Evolutionary conservation across 1,140 invertebrate species (phyloP).

Genomic region (Drosophila repleta): DNA sequence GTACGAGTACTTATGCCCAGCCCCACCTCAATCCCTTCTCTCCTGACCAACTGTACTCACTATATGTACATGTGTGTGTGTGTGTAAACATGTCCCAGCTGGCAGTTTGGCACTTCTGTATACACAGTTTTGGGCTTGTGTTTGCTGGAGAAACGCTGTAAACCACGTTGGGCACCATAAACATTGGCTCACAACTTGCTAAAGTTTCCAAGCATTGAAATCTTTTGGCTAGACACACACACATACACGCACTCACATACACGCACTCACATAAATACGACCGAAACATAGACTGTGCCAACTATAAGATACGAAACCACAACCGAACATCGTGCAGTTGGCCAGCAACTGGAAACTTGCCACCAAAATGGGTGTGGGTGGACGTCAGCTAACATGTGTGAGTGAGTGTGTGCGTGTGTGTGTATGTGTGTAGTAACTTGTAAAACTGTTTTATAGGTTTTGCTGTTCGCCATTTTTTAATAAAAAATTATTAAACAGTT

Average conservation of each 20-base stretch:
- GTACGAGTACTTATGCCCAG: constrained; percentile 20
- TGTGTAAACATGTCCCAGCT: constrained; percentile 45
- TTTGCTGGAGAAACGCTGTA: constrained; percentile 41
- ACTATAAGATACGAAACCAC: constrained; percentile 55
- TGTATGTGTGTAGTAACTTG: constrained; percentile 59
- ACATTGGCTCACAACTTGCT: constrained; percentile 70
- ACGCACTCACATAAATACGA: constrained; percentile 8
- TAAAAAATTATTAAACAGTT: constrained; percentile 79
- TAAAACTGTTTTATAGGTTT: constrained; percentile 40
- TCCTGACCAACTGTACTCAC: background rate
- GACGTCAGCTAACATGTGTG: background rate
- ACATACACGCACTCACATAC: constrained; percentile 28
- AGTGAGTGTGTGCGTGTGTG: background rate
- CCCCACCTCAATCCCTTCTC: background rate
- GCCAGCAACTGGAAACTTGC: constrained; percentile 44
- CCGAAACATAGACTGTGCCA: constrained; percentile 40
- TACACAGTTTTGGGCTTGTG: constrained; percentile 26
- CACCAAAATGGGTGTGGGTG: constrained; percentile 5
- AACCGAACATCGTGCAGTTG: constrained; percentile 48
- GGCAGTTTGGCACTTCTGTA: constrained; percentile 36
- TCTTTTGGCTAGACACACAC: constrained; percentile 59
- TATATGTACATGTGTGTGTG: background rate
- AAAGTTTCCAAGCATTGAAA: constrained; percentile 76
- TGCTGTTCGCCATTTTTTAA: constrained; percentile 64
- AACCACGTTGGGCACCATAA: constrained; percentile 58